phyloP scores from a whole-genome alignment of 2,113 vertebrate genomes.

The Cyrtonyx montezumae region DNA sequence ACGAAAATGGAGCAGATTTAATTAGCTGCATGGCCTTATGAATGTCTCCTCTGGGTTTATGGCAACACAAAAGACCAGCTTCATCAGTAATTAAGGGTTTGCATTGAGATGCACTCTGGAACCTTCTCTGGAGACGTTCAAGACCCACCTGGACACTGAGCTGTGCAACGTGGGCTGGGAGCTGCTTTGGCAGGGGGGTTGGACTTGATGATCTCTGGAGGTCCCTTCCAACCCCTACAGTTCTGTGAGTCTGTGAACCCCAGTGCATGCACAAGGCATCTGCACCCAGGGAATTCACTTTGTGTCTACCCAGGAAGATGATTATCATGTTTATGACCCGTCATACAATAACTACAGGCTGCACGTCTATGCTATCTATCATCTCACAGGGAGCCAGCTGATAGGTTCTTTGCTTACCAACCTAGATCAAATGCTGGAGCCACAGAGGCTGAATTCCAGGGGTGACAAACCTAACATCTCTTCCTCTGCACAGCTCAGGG shows the following conservation, averaged over 20 bases:
- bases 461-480: background rate
- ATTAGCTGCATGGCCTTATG: background rate
- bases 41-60: background rate
- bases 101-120: background rate
- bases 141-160: no score
- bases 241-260: background rate
- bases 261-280: background rate
- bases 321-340: background rate
- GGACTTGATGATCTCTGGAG: no score
- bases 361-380: background rate
- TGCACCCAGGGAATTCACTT: background rate
- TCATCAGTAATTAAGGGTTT: background rate
- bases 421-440: background rate
- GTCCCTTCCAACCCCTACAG: no score
- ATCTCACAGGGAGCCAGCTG: background rate
- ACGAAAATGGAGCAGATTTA: background rate
- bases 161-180: no score
- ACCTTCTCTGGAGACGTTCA: no score
- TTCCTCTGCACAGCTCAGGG: background rate
- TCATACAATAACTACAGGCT: background rate
- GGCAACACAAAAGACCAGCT: slow-evolving; percentile 2
- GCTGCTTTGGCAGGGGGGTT: no score
- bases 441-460: background rate
- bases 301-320: background rate
- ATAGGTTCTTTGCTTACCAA: background rate